Evolutionary conservation across 2,888 invertebrate species (phyloP).

Genomic region (Scaptomyza flava): DNA sequence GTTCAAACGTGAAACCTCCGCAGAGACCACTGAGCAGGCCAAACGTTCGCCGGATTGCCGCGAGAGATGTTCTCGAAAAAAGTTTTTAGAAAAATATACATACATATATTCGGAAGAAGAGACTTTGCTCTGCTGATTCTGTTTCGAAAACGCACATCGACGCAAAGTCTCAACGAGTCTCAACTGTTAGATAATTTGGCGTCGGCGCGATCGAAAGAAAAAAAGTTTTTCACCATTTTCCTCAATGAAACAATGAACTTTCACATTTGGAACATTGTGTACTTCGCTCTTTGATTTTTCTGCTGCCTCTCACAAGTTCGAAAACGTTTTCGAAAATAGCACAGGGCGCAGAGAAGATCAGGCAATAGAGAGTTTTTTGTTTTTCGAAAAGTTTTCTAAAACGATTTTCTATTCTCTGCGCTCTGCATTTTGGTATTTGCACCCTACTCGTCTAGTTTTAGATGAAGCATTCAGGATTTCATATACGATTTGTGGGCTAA

Average conservation of each 20-base stretch:
- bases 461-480: constrained; percentile 38
- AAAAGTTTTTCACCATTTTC: constrained; percentile 66
- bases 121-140: constrained; percentile 6
- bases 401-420: constrained; percentile 41
- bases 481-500: constrained; percentile 29
- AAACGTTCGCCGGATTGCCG: constrained; percentile 28
- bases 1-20: constrained; percentile 85
- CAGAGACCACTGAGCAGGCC: constrained; percentile 84
- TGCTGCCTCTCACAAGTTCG: constrained; percentile 16
- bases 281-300: constrained; percentile 1
- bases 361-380: constrained; percentile 1
- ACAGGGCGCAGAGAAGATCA: constrained; percentile 11
- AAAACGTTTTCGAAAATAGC: constrained; percentile 59
- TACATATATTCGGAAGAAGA: constrained; percentile 23
- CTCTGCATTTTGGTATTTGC: constrained; percentile 34
- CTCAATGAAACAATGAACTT: constrained; percentile 80
- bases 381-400: constrained; percentile 67
- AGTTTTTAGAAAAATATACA: constrained; percentile 15
- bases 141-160: constrained; percentile 25
- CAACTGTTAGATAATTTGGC: constrained; percentile 73
- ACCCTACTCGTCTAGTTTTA: constrained; percentile 50
- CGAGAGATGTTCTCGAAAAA: constrained; percentile 29
- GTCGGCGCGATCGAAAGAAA: constrained; percentile 44
- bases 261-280: constrained; percentile 65
- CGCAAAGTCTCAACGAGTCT: constrained; percentile 44